Evolutionary conservation across 2,113 vertebrate species (phyloP).

Genomic region (Jaculus jaculus): DNA sequence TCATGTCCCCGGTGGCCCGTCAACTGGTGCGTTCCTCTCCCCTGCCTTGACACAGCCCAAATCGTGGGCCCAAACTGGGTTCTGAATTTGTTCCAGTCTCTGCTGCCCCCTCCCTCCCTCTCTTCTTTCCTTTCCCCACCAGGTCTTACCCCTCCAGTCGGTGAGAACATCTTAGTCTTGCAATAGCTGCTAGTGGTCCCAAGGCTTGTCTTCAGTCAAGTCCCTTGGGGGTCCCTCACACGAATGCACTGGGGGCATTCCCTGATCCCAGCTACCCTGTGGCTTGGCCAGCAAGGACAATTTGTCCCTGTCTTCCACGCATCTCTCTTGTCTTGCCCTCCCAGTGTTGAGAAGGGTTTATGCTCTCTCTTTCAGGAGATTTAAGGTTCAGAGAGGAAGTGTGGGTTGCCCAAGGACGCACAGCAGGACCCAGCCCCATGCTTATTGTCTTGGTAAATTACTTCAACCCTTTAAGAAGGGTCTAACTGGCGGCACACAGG

Average conservation of each 20-base stretch:
- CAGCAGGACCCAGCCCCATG: not conserved
- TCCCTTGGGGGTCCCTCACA: not conserved
- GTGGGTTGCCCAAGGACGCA: not conserved
- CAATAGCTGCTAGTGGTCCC: not conserved
- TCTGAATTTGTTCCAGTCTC: not conserved
- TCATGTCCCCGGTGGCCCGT: not conserved
- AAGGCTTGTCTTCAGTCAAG: not conserved
- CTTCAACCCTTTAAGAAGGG: not conserved
- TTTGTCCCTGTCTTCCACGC: not conserved
- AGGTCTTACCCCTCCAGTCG: not conserved
- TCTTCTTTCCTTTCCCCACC: not conserved
- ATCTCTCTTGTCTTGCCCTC: not conserved
- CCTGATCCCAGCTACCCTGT: not conserved
- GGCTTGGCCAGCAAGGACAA: not conserved
- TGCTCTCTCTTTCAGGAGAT: conserved; percentile 32
- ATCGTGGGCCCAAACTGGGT: not conserved
- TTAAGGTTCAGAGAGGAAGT: conserved; percentile 1
- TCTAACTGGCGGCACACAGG: not conserved
- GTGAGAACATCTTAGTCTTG: not conserved
- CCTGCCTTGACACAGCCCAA: not conserved
- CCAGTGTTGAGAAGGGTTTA: not conserved
- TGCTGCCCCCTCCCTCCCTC: too few species aligned
- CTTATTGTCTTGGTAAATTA: conserved; percentile 12
- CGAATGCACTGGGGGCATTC: not conserved
- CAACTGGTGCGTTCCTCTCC: not conserved